Base-by-base conservation (phyloP, 2,888 invertebrate genomes). In the Cheilosia pagana region DNA sequence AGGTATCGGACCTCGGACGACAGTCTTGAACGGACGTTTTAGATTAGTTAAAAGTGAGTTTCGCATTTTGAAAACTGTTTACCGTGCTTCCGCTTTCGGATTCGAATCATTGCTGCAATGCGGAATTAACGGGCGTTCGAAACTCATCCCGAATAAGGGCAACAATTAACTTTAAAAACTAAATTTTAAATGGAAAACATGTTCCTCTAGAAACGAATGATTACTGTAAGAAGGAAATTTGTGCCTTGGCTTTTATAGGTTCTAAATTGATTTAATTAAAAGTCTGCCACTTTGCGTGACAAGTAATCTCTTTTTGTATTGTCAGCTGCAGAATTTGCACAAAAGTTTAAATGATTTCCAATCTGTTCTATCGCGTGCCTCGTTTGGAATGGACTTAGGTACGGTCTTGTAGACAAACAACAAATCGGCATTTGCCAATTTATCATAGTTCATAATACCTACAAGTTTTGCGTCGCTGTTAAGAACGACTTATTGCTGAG, bases 1-100 rank as follows among this genome's bases (percentile, higher is more conserved):
- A 96, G 90, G 92, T 95, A 92, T 85, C 93, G 93, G 21, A 90
- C 87, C 5, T 91, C 91, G 0, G 88, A 77, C 23, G 87, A 87
- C 0, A 87, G 88, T 48, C 87, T 89, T 72, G 6, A 70, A 81
- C 12, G 5, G 14, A 53, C 14, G 41, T 48, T 28, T 8, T 14
- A 8, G n/a, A 62, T 53, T n/a, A 48, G 23, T 45, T 1, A 10
- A 19, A 10, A 3, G 53, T 7, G 5, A 19, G 3, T 7, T 12
- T 19, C 7, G 35, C 8, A 3, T 52, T 50, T 39, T 10, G 6
- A 8, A n/a, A 2, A 23, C 53, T 60, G 55, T 62, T 72, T 85
- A 85, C 85, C 85, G 85, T 55, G 75, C 75, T 70, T 85, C 85
- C 45, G 70, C 60, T 52, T 50, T 71, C 21, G 75, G 71, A 43